Evolutionary conservation across 35 echinoderm and acorn worm genomes (phyloP).

Genomic region (Apostichopus japonicus): DNA sequence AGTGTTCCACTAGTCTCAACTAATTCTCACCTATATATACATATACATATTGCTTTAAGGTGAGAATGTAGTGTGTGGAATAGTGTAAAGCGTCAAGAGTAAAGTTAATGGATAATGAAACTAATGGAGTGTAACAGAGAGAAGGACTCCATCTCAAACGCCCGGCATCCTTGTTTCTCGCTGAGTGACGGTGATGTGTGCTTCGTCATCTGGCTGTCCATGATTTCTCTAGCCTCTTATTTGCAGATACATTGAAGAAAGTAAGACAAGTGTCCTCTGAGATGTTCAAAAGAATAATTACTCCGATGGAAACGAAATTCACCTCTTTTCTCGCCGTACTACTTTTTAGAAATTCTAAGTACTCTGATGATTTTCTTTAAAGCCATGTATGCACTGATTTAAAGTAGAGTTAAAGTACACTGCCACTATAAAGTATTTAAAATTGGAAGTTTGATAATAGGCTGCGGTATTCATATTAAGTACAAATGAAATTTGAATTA

Average conservation of each 20-base stretch:
- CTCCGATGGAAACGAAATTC: not conserved
- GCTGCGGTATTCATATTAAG: too few relatives aligned
- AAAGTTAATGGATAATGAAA: not conserved
- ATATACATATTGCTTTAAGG: not conserved
- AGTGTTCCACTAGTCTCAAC: too few relatives aligned
- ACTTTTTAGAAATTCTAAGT: too few relatives aligned
- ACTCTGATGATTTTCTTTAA: too few relatives aligned
- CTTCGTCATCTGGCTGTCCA: not conserved
- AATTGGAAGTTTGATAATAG: too few relatives aligned
- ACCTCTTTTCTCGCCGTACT: too few relatives aligned
- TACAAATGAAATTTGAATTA: too few relatives aligned
- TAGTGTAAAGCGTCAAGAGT: not conserved
- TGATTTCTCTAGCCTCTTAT: not conserved
- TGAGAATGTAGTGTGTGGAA: not conserved
- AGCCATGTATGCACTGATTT: too few relatives aligned
- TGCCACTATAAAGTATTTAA: too few relatives aligned
- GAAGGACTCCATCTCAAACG: not conserved
- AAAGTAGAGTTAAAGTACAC: too few relatives aligned
- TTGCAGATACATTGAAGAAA: not conserved
- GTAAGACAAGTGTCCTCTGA: not conserved
- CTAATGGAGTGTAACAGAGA: not conserved
- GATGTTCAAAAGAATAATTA: not conserved
- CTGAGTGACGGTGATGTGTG: not conserved
- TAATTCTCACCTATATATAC: too few relatives aligned
- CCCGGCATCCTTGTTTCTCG: not conserved